Conservation (phyloP, 2,113 vertebrate genomes). For the Aldabrachelys gigantea region DNA sequence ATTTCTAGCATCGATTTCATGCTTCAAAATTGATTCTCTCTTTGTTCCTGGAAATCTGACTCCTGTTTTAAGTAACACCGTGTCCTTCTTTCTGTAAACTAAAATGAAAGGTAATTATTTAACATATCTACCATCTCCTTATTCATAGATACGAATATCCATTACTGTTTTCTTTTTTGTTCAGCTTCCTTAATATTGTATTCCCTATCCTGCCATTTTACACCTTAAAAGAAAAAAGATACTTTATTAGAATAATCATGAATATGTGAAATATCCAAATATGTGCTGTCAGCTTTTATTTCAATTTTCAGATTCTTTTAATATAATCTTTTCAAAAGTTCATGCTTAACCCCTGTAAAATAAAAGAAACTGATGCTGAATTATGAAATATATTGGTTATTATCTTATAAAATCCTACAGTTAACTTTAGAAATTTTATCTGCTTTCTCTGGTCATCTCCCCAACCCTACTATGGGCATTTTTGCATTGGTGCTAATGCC, state of each 20-base stretch:
- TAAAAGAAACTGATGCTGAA: not conserved
- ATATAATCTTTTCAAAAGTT: conserved; percentile 1
- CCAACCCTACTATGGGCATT: not conserved
- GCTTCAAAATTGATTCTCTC: not conserved
- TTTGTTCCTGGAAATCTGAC: not conserved
- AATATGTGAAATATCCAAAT: not conserved
- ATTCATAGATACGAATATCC: not conserved
- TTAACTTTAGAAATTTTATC: not conserved
- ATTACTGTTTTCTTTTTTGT: not conserved
- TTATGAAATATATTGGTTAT: not conserved
- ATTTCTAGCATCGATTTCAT: not conserved
- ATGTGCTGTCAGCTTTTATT: conserved; percentile 4
- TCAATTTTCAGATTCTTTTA: not conserved
- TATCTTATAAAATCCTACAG: conserved; percentile 10
- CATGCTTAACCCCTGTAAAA: not conserved
- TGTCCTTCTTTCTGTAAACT: not conserved
- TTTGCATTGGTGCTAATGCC: not conserved
- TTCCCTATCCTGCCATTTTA: not conserved
- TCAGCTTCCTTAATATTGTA: not conserved
- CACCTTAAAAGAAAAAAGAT: not conserved
- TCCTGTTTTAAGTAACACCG: not conserved
- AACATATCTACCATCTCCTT: not conserved
- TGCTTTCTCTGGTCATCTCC: not conserved
- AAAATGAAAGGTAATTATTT: not conserved
- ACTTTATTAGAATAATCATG: not conserved